Base-by-base conservation (phyloP, 2,888 invertebrate genomes). In the Calliopum simillimum region DNA sequence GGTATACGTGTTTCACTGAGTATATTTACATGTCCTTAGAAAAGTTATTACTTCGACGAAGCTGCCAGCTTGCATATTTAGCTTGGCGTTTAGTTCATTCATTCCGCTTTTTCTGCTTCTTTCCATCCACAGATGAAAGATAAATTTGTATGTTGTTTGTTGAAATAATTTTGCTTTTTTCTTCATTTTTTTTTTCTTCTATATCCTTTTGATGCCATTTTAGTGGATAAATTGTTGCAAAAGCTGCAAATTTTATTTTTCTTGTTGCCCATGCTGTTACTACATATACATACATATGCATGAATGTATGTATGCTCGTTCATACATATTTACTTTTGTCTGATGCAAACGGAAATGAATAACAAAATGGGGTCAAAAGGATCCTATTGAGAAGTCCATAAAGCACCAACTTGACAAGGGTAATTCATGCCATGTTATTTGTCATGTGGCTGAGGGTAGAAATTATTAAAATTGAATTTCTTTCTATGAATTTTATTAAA, bases 211-310 rank as follows among this genome's bases (percentile, higher is more conserved):
- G 14, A 41, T 43, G 44, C 41, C 55, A 41, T 65, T 65, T 41
- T 43, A 55, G 53, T 65, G 19, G 43, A 65, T 55, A 65, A 47
- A 53, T 53, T 65, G 51, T 68, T 43, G 53, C 44, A 53, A 19
- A 25, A 41, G 53, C 23, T 65, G 44, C 41, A 53, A 53, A 43
- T 55, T 13, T 53, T 51, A n/a, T 47, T 58, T 14, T 53, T 53
- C 19, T 53, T 53, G 53, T 19, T 53, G 53, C 14, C 23, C 2
- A 19, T 53, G n/a, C 23, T 23, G 23, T 21, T 51, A 51, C 12
- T 53, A 11, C 19, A 53, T 21, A 23, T 53, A 53, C 23, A 23
- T n/a, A n/a, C n/a, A n/a, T n/a, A n/a, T n/a, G n/a, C n/a, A n/a
- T n/a, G n/a, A n/a, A n/a, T n/a, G n/a, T n/a, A n/a, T n/a, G n/a